Evolutionary conservation across 2,888 invertebrate species (phyloP).

Genomic region (Chaetoderma sp.): DNA sequence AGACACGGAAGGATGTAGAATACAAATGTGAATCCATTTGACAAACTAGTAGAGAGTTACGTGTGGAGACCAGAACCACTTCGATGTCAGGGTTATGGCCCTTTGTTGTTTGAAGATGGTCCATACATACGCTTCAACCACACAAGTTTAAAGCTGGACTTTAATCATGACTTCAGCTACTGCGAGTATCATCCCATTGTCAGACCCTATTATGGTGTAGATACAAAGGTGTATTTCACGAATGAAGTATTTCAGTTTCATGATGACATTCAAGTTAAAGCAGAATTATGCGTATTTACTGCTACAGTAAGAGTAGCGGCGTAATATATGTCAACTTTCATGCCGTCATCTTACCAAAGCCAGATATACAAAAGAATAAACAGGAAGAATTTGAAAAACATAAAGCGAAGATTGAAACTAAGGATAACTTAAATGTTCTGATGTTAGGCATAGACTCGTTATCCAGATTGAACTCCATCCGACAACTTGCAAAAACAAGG

Average conservation of each 20-base stretch:
- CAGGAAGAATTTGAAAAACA: neutral
- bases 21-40: constrained; percentile 60
- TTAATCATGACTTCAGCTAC: constrained; percentile 45
- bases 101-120: constrained; percentile 54
- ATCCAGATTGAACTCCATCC: constrained; percentile 84
- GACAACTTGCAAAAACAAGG: constrained; percentile 81
- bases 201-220: constrained; percentile 37
- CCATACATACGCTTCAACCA: constrained; percentile 42
- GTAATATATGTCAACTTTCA: constrained; percentile 41
- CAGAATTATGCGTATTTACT: constrained; percentile 39
- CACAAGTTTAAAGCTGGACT: constrained; percentile 38
- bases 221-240: constrained; percentile 40
- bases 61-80: constrained; percentile 40
- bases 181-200: constrained; percentile 56
- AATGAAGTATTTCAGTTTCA: constrained; percentile 27
- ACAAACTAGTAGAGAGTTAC: constrained; percentile 41
- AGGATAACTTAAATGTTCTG: constrained; percentile 76
- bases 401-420: neutral
- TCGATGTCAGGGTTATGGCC: constrained; percentile 40
- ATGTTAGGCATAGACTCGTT: constrained; percentile 86
- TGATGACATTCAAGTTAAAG: constrained; percentile 36
- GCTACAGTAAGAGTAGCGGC: constrained; percentile 22
- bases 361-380: neutral
- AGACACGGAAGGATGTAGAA: constrained; percentile 57
- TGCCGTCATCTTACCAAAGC: constrained; percentile 33